Base-by-base conservation (phyloP, 2,113 vertebrate genomes). In the Salminus brasiliensis region DNA sequence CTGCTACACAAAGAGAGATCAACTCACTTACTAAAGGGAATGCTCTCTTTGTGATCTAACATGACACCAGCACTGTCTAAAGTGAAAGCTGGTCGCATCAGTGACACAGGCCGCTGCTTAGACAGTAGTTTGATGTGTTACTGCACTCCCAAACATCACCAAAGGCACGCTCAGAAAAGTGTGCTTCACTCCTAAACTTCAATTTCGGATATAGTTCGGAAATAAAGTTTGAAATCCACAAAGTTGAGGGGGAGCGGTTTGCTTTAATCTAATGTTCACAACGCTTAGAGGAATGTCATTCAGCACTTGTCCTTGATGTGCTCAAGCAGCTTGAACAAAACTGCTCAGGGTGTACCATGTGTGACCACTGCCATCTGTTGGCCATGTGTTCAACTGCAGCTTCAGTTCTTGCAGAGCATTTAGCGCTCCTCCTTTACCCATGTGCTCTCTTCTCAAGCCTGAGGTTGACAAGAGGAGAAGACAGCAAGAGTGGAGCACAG, bases 281-380 rank as follows among this genome's bases (percentile, higher is more conserved):
- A 60, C 66, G 70, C 63, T 78, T 57, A 65, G 57, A 32, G 55
- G 60, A 68, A 62, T 74, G 69, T 69, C 80, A 70, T 76, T 77
- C 84, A 45, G 45, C 76, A 66, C 63, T 66, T 80, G 87, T 80
- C 79, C 83, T 84, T 85, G 76, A 84, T 81, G 74, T 67, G 62
- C 55, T 49, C 47, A 49, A 67, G 32, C 62, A 70, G 69, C 59
- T 69, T n/a, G 32, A 43, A 39, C 36, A 59, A 55, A 70, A 72
- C 65, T 11, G 34, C 25, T n/a, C 16, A n/a, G 69, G 63, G 63
- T 36, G 18, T 11, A 12, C 0, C 45, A 67, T 88, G 89, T 88
- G 87, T 65, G 79, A 60, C 74, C 86, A 92, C 88, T 93, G 92
- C 91, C 93, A 90, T 85, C 93, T 92, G 76, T 81, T 91, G 93